A percentile compares a stretch with the other conserved stretches of the same genome.
phyloP scores from a whole-genome alignment of 2,113 vertebrate genomes.

The Carassius gibelio region DNA sequence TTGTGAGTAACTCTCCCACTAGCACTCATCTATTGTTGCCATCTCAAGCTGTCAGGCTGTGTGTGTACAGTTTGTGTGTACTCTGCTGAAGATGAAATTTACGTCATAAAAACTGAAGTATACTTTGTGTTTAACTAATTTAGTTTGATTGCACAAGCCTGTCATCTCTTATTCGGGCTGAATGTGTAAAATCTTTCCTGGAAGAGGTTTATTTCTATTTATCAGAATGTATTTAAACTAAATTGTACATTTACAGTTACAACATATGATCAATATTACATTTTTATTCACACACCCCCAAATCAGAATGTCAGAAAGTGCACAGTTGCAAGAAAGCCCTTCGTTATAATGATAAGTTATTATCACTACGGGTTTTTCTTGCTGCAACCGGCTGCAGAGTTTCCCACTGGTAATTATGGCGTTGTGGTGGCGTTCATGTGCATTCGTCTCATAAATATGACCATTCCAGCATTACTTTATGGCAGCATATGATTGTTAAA shows the following conservation, averaged over 20 bases:
- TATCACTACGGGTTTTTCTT: not conserved
- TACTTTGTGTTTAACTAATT: not conserved
- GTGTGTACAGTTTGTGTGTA: not conserved
- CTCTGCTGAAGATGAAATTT: not conserved
- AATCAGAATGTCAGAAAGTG: conserved; percentile 5
- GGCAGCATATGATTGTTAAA: conserved; percentile 31
- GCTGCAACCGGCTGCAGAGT: not conserved
- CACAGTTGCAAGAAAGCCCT: not conserved
- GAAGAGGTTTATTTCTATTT: not conserved
- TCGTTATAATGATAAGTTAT: not conserved
- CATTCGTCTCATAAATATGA: conserved; percentile 2
- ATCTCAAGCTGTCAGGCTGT: no score
- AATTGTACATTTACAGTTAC: not conserved
- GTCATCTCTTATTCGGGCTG: not conserved
- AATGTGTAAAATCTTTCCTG: not conserved
- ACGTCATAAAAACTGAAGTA: not conserved
- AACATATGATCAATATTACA: not conserved
- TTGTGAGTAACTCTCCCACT: not conserved
- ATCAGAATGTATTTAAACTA: not conserved
- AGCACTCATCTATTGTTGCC: not conserved
- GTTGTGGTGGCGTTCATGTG: not conserved
- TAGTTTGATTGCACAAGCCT: not conserved
- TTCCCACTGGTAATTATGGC: conserved; percentile 4
- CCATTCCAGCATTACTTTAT: not conserved
- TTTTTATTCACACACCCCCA: not conserved